Percentiles rank a stretch among this genome's conserved stretches.
Evolutionary conservation across 2,797 vertebrate genomes (phyloP).

Genomic region (Tragelaphus oryx): DNA sequence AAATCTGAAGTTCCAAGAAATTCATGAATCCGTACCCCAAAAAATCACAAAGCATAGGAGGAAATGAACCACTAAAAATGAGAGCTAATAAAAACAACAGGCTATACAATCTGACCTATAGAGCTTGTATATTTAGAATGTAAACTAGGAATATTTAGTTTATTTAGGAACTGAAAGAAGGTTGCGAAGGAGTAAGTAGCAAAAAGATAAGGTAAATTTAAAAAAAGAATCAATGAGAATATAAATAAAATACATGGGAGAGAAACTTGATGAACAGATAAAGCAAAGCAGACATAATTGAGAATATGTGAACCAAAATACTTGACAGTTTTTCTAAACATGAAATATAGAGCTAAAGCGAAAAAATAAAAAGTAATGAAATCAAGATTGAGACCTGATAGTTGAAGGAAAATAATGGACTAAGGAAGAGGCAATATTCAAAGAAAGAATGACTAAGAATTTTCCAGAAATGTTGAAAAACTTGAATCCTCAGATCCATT

Average conservation of each 20-base stretch:
- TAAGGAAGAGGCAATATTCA: background rate
- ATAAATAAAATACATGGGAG: background rate
- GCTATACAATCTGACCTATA: background rate
- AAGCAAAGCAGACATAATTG: background rate
- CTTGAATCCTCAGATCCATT: background rate
- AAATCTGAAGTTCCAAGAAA: background rate
- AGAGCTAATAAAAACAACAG: background rate
- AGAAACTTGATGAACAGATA: background rate
- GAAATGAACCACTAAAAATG: background rate
- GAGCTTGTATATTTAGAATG: background rate
- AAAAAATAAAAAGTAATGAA: background rate
- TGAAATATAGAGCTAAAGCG: background rate
- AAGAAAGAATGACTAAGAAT: background rate
- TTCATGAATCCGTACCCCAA: background rate
- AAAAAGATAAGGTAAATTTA: background rate
- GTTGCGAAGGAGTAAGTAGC: background rate
- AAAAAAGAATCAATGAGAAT: constrained; percentile 1
- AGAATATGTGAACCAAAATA: background rate
- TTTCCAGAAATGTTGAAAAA: constrained; percentile 13
- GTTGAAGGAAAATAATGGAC: background rate
- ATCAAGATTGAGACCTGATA: background rate
- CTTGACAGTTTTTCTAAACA: background rate
- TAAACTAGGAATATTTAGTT: constrained; percentile 1
- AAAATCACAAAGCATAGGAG: background rate
- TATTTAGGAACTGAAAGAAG: background rate